Conservation (phyloP, 2,797 vertebrate species). For the Steatocranus sp. region DNA sequence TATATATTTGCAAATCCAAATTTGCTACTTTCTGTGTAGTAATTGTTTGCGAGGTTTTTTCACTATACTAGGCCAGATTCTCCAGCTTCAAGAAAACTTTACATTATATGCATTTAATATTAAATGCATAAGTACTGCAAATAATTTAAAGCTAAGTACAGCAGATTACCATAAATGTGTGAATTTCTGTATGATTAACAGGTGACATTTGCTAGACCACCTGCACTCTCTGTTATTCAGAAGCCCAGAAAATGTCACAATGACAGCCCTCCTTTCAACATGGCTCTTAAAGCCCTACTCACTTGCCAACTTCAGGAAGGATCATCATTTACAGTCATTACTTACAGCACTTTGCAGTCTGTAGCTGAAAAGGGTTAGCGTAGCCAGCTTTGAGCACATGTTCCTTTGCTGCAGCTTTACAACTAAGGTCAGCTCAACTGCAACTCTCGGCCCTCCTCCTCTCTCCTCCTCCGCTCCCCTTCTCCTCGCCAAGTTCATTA, state of each 20-base stretch:
- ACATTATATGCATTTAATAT: neutral
- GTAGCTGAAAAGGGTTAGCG: conserved; percentile 49
- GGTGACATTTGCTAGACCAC: conserved; percentile 53
- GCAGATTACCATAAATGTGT: conserved; percentile 19
- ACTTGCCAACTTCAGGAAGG: conserved; percentile 28
- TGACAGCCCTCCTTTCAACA: conserved; percentile 50
- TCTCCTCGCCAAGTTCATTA: conserved; percentile 69
- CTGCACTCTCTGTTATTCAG: conserved; percentile 52
- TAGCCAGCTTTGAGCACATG: conserved; percentile 48
- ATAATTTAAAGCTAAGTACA: neutral
- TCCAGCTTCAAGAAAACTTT: neutral
- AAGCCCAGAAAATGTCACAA: conserved; percentile 64
- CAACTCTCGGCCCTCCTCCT: conserved; percentile 42
- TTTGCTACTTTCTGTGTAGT: conserved; percentile 16
- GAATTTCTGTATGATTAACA: conserved; percentile 34
- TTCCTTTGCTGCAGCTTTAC: conserved; percentile 34
- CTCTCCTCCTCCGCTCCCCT: conserved; percentile 14
- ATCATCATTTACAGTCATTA: conserved; percentile 66
- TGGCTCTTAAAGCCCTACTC: conserved; percentile 50
- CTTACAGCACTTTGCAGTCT: conserved; percentile 61
- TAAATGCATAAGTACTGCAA: neutral
- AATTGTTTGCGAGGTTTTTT: conserved; percentile 24
- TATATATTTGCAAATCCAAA: conserved; percentile 48
- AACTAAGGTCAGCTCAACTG: conserved; percentile 57
- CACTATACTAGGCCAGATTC: conserved; percentile 20